Conservation (phyloP, 1,140 invertebrate genomes). For the Trichonephila clavipes region DNA sequence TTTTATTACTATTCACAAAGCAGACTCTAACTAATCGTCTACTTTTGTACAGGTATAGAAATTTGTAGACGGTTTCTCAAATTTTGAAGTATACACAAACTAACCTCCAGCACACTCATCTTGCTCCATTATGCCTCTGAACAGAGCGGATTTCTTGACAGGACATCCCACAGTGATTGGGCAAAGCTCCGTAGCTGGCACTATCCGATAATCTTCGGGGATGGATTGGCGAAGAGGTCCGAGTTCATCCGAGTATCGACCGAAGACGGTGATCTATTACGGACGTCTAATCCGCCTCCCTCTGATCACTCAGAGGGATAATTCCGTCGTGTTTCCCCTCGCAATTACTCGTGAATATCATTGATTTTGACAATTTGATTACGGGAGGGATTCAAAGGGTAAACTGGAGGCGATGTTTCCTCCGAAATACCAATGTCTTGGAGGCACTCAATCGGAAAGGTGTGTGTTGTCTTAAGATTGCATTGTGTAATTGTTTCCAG, state of each 20-base stretch:
- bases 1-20: too few species aligned
- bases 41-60: too few species aligned
- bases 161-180: not conserved
- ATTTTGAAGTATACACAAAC: too few species aligned
- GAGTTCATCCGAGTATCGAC: slow-evolving; percentile 41
- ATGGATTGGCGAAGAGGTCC: slow-evolving; percentile 36
- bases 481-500: too few species aligned
- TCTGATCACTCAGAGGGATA: slow-evolving; percentile 15
- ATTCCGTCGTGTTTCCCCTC: slow-evolving; percentile 15
- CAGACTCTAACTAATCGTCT: too few species aligned
- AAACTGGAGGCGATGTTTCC: not conserved
- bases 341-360: slow-evolving; percentile 49
- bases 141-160: not conserved
- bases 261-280: slow-evolving; percentile 53
- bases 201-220: slow-evolving; percentile 48
- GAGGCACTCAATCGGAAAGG: too few species aligned
- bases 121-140: not conserved
- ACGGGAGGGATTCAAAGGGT: not conserved
- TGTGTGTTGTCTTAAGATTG: too few species aligned
- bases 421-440: too few species aligned
- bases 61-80: too few species aligned
- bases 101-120: too few species aligned
- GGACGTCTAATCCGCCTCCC: slow-evolving; percentile 7
- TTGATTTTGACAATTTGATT: slow-evolving; percentile 66
- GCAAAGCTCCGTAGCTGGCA: not conserved